Evolutionary conservation across 1,140 invertebrate species (phyloP).

Genomic region (Choristoneura fumiferana): DNA sequence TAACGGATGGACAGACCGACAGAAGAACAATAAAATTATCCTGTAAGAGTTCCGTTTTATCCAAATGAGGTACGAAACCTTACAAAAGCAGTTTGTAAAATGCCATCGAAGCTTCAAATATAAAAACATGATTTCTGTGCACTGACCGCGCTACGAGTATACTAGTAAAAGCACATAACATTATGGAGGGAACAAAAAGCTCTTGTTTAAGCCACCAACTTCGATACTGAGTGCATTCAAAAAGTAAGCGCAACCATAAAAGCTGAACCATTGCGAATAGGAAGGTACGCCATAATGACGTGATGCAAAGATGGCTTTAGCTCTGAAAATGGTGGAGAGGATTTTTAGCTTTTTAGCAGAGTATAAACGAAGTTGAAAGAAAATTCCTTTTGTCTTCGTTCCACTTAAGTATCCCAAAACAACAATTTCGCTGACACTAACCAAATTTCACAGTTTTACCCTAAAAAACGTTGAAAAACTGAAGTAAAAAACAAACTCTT

Average conservation of each 20-base stretch:
- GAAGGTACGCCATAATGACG: conserved; percentile 28
- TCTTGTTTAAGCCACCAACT: conserved; percentile 35
- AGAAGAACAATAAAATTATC: too few species aligned
- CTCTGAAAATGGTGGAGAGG: conserved; percentile 32
- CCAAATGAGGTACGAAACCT: too few species aligned
- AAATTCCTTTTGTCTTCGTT: too few species aligned
- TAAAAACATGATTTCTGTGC: not conserved
- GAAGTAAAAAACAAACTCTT: too few species aligned
- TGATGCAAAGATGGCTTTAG: conserved; percentile 37
- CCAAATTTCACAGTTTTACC: too few species aligned
- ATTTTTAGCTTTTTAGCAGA: too few species aligned
- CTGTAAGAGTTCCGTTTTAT: too few species aligned
- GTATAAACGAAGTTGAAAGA: too few species aligned
- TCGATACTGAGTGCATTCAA: conserved; percentile 27
- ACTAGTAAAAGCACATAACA: conserved; percentile 32
- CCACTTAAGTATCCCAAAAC: too few species aligned
- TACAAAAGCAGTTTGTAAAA: not conserved
- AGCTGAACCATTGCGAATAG: conserved; percentile 33
- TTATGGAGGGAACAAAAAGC: conserved; percentile 42
- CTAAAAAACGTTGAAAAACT: too few species aligned
- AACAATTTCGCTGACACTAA: too few species aligned
- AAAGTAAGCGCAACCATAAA: conserved; percentile 41
- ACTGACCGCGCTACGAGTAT: conserved; percentile 16
- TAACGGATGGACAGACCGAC: too few species aligned
- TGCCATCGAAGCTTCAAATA: not conserved